A percentile compares a stretch with the other conserved stretches of the same genome.
phyloP scores from a whole-genome alignment of 2,797 vertebrate species.

The Jordanella pulchra region DNA sequence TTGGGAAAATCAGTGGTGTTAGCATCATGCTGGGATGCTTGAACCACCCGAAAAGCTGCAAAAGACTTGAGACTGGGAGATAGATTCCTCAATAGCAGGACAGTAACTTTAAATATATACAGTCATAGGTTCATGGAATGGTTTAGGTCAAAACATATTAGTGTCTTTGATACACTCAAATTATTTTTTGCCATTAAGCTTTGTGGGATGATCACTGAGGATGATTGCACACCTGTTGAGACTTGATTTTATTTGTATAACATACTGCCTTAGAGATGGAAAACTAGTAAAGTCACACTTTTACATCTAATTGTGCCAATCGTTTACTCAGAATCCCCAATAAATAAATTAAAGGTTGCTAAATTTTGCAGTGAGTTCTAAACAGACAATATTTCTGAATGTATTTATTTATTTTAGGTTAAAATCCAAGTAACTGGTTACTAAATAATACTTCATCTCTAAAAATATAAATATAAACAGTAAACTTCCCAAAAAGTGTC shows the following conservation, averaged over 20 bases:
- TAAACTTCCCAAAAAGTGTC: background rate
- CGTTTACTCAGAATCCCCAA: background rate
- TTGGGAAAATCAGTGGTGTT: background rate
- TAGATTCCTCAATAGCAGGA: background rate
- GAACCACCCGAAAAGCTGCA: too few relatives aligned
- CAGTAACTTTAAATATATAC: too few relatives aligned
- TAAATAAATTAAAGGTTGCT: background rate
- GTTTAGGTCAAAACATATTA: too few relatives aligned
- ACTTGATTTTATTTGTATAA: background rate
- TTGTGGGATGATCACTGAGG: background rate
- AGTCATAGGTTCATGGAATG: too few relatives aligned
- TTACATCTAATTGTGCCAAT: background rate
- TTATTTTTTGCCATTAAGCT: background rate
- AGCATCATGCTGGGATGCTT: background rate
- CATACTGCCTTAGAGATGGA: background rate
- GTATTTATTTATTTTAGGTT: background rate
- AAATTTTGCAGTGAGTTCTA: background rate
- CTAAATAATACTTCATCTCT: background rate
- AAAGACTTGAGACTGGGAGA: background rate
- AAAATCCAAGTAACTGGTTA: background rate
- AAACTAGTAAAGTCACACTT: background rate
- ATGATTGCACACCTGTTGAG: background rate
- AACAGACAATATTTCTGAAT: background rate
- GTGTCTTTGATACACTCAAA: too few relatives aligned
- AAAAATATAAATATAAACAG: too few relatives aligned